Base-by-base conservation (phyloP, 2,888 invertebrate species). In the Vesta saturnalis region DNA sequence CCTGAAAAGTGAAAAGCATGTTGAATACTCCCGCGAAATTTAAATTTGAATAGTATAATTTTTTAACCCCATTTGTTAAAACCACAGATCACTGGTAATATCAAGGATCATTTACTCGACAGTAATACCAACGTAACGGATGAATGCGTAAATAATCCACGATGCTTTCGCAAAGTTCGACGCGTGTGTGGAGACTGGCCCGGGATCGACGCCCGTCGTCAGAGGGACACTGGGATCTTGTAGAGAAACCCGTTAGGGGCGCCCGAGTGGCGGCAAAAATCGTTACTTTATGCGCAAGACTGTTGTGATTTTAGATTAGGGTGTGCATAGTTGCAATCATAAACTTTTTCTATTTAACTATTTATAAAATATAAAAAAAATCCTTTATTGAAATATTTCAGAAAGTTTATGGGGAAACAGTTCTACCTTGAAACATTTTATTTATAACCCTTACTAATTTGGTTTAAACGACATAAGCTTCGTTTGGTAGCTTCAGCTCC, bases 271-370 rank as follows among this genome's bases (percentile, higher is more conserved):
- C 72, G 74, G 77, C 81, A 81, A 83, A 83, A 83, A 83, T 83
- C 83, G 82, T 83, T 83, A 83, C 81, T 81, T 77, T 80, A 74
- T 81, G 82, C 83, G 83, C 83, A 83, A 79, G 82, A 72, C 61
- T 59, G 60, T 70, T 66, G 60, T 61, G 67, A 63, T 62, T 55
- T 66, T 60, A 64, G 62, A 64, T 66, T 70, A 69, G 70, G 70
- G 70, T 64, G 70, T 70, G 70, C 70, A 64, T 67, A 62, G 69
- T 65, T 65, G 64, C 62, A 65, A 61, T 62, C 22, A 49, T 67
- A 63, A 43, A 54, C 30, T 47, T 64, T 58, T 64, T 60, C 61
- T 60, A 54, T 64, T 58, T 60, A 19, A 52, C 52, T 19, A 52
- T 52, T 52, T 52, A 12, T 8, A 21, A 52, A 52, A 52, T 52